Base-by-base conservation (phyloP, 2,797 vertebrate species). In the Chromobotia macracanthus region DNA sequence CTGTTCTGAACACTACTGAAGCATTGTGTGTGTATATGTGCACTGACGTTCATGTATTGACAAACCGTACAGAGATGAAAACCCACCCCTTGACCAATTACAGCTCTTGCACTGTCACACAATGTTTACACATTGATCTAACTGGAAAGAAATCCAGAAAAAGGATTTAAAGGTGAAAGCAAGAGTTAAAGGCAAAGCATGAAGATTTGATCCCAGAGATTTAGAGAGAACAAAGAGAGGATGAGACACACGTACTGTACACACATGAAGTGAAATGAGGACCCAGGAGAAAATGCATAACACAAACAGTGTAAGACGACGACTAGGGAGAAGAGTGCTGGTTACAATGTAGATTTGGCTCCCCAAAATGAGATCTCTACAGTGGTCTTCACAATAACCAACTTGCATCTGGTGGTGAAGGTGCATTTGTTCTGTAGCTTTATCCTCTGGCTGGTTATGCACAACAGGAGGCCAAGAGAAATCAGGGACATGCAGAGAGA, bases 321-420 rank as follows among this genome's bases (percentile, higher is more conserved):
- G 31, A 1, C 7, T 9, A 5, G n/a, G 19, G 67, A 50, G 15
- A 60, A 38, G 44, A 19, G 25, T 15, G 3, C 12, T 67, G 64
- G 71, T 61, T 58, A 69, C 18, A 48, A 28, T 50, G 19, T 15
- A 64, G 38, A 64, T 35, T 13, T 13, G 61, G 38, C 48, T 56
- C 35, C 15, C n/a, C 35, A 35, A 72, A 25, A 16, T 10, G 58
- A 67, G n/a, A 50, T 58, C 55, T 38, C 65, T 21, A 51, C 51
- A 44, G 75, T 41, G 51, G 72, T 73, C 75, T 77, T 53, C 28
- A 53, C 31, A 77, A 84, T 69, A 78, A 69, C 72, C 75, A 79
- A 66, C 31, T 58, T 84, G 76, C 69, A 80, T 79, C 46, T 66
- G 74, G 61, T 51, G 28, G 80, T 31, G 70, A n/a, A 51, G 69